These are phyloP conservation scores for Uloborus plumipes DNA, from an alignment of 2,888 invertebrate genomes.

Conservation along the genomic window DNA sequence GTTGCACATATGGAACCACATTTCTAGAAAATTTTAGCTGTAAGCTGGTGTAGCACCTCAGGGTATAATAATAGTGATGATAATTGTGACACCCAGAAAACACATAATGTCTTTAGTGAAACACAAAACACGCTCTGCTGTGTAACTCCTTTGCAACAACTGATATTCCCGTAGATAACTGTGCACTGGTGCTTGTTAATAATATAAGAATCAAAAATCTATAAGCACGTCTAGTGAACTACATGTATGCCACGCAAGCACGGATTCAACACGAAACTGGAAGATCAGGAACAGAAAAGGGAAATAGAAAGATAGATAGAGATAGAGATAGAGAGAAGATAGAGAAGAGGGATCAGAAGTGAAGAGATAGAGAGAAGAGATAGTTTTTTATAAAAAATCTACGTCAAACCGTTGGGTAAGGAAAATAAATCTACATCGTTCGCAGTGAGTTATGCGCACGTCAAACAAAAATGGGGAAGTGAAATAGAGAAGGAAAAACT, in stretches of 20 bases:
- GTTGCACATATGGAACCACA: conserved; percentile 56
- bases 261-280: conserved; percentile 47
- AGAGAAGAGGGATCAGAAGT: conserved; percentile 14
- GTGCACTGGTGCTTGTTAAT: conserved; percentile 57
- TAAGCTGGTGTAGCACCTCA: conserved; percentile 55
- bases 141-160: conserved; percentile 49
- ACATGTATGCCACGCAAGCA: conserved; percentile 34
- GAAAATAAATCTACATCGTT: conserved; percentile 46
- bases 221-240: conserved; percentile 47
- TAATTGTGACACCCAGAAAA: conserved; percentile 47
- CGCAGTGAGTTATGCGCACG: conserved; percentile 55
- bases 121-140: conserved; percentile 47
- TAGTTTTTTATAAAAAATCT: conserved; percentile 34
- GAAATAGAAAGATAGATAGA: conserved; percentile 29
- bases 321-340: conserved; percentile 37
- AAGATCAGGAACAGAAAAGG: conserved; percentile 36
- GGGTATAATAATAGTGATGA: conserved; percentile 41
- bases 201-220: conserved; percentile 58
- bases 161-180: conserved; percentile 46
- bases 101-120: conserved; percentile 38
- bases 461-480: conserved; percentile 8
- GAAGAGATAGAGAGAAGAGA: conserved; percentile 33
- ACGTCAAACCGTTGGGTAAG: conserved; percentile 9
- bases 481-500: too few species aligned
- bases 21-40: conserved; percentile 43